Base-by-base conservation (phyloP, 2,113 vertebrate genomes). In the Hoplias malabaricus region DNA sequence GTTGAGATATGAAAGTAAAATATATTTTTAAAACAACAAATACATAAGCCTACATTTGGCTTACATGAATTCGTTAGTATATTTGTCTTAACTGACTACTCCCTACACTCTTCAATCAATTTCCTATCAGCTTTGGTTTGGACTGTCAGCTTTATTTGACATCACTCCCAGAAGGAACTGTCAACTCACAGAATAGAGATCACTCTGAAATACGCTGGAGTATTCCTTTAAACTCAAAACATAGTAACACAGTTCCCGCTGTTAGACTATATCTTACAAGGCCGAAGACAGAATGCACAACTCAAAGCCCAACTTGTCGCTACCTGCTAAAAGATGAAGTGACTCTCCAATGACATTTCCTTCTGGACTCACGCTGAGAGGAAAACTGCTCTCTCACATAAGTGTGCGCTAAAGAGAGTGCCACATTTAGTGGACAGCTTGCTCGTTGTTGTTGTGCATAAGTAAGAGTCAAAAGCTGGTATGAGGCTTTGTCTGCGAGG, bases 401-500 rank as follows among this genome's bases (percentile, higher is more conserved):
- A 53, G 19, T 54, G 27, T 25, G n/a, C 40, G 25, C n/a, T 57
- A 23, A 74, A 63, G n/a, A 43, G 29, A 65, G 56, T 46, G 13
- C 11, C 19, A 27, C 29, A 46, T 79, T 61, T 31, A 13, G 73
- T 56, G 36, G 70, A 63, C 66, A 78, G 77, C 66, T 78, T 81
- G 46, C 56, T 38, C 36, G 71, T 72, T 78, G 74, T 77, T 69
- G 70, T 50, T 48, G 46, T 19, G 78, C 67, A 66, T 33, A 73
- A 48, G 53, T 62, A 40, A 62, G 68, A 71, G 68, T 68, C 65
- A 75, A 69, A 71, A 67, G 48, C 50, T 72, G 73, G 59, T 69
- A 59, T 42, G 75, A 77, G 65, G 42, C 68, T 27, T 31, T 43
- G 53, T 79, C 77, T 67, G 79, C 77, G 57, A 79, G 36, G 57